Percentiles rank a stretch among this genome's conserved stretches.
These are phyloP conservation scores for Ceratina australensis DNA, from an alignment of 1,140 invertebrate genomes.

Conservation along the genomic window DNA sequence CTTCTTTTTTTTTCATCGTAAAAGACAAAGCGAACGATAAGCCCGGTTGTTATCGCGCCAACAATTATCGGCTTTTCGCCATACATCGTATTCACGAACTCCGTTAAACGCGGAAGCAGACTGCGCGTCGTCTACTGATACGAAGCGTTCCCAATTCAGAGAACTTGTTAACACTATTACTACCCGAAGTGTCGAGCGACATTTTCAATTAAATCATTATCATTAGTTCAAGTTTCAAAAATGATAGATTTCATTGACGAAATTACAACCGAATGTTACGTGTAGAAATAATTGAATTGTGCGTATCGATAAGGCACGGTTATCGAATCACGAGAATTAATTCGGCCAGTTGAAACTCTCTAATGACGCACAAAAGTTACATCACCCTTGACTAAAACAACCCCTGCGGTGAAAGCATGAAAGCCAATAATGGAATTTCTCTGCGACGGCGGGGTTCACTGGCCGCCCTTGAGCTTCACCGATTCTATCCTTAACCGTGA, in stretches of 20 bases:
- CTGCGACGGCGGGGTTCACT: not conserved
- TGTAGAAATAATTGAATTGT: too few relatives aligned
- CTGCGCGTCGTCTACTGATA: too few relatives aligned
- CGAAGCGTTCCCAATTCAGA: too few relatives aligned
- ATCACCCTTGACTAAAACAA: not conserved
- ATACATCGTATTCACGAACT: too few relatives aligned
- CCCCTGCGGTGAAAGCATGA: not conserved
- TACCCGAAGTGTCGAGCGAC: too few relatives aligned
- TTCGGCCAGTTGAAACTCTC: not conserved
- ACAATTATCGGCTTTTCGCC: not conserved
- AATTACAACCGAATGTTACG: too few relatives aligned
- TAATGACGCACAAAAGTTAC: not conserved
- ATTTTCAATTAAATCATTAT: too few relatives aligned
- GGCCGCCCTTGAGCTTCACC: not conserved
- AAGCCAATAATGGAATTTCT: constrained; percentile 3
- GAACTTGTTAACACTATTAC: too few relatives aligned
- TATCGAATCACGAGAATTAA: not conserved
- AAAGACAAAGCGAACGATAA: not conserved
- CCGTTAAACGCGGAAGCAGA: too few relatives aligned
- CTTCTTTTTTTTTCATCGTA: not conserved
- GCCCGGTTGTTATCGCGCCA: too few relatives aligned
- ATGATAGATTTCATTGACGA: too few relatives aligned
- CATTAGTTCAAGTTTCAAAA: too few relatives aligned
- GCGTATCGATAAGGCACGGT: not conserved
- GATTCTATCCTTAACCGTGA: constrained; percentile 21